Base-by-base conservation (phyloP, 2,113 vertebrate genomes). In the Trichechus manatus region DNA sequence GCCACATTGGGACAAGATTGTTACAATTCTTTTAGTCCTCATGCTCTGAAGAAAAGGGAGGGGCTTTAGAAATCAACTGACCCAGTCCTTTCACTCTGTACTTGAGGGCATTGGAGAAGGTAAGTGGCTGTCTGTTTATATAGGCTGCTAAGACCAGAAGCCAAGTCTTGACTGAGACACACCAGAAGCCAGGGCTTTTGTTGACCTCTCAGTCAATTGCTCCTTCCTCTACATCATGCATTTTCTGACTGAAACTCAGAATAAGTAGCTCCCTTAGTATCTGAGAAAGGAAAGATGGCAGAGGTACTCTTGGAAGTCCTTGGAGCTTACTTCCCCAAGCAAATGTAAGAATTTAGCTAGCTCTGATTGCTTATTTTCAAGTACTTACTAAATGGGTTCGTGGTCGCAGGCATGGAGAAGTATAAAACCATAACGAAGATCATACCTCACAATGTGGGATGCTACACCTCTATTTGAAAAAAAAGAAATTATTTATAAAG, bases 391-490 rank as follows among this genome's bases (percentile, higher is more conserved):
- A 93, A 70, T 6, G 0, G 75, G 47, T 81, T 78, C 44, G 80
- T 77, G n/a, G n/a, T 79, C 64, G 36, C 89, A 10, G 47, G 31
- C 6, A 47, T 13, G 59, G 63, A 92, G 89, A 89, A 92, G 78
- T 74, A 36, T 89, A 63, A 84, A 88, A 75, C 47, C 4, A 17
- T 44, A 56, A 42, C 44, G 33, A 95, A 92, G 31, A 78, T 31
- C 2, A 64, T 15, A 66, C 4, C 15, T 50, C 1, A 95, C 1
- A n/a, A 23, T 5, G 29, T 36, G 27, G 29, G 20, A 59, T 93
- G 33, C 14, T 89, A 77, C 15, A 13, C 89, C 85, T 89, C 47
- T 63, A 61, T 72, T 80, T 95, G 19, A 10, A 82, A 95, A 93
- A 88, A 23, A n/a, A 90, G 17, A 47, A 61, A 44, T 81, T 56